A percentile compares a stretch with the other conserved stretches of the same genome.
These are phyloP conservation scores for Phrynocephalus versicolor DNA, from an alignment of 2,113 vertebrate genomes.

Conservation along the genomic window DNA sequence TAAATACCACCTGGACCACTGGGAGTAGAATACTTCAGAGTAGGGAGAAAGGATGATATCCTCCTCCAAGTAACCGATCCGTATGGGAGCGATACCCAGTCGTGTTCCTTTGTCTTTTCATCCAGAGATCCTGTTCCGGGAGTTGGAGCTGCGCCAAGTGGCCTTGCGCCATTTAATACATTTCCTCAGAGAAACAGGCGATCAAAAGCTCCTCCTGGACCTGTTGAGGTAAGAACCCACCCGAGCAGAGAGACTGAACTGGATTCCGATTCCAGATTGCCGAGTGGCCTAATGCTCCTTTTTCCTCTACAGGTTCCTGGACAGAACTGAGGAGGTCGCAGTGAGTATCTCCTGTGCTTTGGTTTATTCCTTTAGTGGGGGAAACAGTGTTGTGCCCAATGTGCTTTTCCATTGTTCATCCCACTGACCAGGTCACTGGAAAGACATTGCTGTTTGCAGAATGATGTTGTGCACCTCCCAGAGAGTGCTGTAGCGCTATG, in stretches of 20 bases:
- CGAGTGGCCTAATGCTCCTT: conserved; percentile 6
- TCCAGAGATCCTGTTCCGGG: conserved; percentile 88
- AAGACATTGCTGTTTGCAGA: too few relatives aligned
- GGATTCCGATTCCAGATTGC: neutral
- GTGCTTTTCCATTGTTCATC: neutral
- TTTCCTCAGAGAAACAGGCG: conserved; percentile 87
- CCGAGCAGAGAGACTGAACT: neutral
- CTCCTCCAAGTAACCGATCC: neutral
- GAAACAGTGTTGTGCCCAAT: neutral
- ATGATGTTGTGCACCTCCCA: too few relatives aligned
- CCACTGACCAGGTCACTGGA: neutral
- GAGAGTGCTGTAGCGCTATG: too few relatives aligned
- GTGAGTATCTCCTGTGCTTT: conserved; percentile 76
- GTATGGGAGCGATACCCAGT: neutral
- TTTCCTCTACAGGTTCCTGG: conserved; percentile 80
- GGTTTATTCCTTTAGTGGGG: neutral
- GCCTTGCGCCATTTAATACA: conserved; percentile 91
- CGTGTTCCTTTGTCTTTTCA: conserved; percentile 8
- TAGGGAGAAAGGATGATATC: neutral
- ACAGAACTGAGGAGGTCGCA: conserved; percentile 88
- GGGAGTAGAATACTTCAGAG: neutral
- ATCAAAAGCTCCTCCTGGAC: conserved; percentile 88
- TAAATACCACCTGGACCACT: neutral
- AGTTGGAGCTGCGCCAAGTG: conserved; percentile 86
- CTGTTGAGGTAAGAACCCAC: conserved; percentile 82